phyloP scores from a whole-genome alignment of 2,888 invertebrate species.

The Marronus borbonicus region DNA sequence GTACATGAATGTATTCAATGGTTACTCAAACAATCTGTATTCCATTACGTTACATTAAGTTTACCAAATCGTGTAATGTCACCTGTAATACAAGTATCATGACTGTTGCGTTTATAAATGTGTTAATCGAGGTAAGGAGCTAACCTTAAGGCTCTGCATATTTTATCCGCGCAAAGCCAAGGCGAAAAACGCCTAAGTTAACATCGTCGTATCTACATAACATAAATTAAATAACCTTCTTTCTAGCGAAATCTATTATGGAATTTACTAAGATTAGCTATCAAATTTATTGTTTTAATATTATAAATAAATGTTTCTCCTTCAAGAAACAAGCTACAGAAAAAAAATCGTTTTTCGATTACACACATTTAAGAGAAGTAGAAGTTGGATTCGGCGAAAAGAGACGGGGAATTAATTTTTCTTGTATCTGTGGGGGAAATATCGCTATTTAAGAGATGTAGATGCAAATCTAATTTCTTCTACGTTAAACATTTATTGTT shows the following conservation, averaged over 20 bases:
- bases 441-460: not conserved
- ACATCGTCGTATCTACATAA: not conserved
- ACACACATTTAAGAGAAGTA: no score
- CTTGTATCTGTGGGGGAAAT: no score
- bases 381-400: not conserved
- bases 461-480: not conserved
- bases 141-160: conserved; percentile 3
- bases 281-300: not conserved
- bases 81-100: not conserved
- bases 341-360: not conserved
- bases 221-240: not conserved
- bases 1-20: no score
- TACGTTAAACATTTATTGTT: not conserved
- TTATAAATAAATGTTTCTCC: not conserved
- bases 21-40: no score
- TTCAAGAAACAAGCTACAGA: not conserved
- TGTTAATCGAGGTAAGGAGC: not conserved
- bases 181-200: not conserved
- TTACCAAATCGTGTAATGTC: not conserved
- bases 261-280: not conserved
- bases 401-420: no score
- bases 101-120: not conserved
- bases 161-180: conserved; percentile 9
- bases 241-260: not conserved
- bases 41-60: no score